These are phyloP conservation scores for Mixornis gularis DNA, from an alignment of 2,113 vertebrate genomes.

Conservation along the genomic window DNA sequence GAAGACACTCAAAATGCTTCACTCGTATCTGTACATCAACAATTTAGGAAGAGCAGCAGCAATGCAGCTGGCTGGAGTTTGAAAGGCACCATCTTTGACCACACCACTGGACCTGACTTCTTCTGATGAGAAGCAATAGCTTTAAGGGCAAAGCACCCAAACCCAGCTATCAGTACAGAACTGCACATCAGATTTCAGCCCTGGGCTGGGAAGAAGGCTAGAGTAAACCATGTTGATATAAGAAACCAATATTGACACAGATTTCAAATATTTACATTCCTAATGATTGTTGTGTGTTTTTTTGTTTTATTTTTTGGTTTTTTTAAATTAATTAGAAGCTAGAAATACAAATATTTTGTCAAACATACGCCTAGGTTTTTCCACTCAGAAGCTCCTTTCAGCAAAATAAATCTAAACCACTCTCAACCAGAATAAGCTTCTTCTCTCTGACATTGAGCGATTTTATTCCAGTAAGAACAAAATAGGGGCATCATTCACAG, in stretches of 20 bases:
- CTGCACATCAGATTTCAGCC: not conserved
- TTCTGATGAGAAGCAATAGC: not conserved
- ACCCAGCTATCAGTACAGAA: not conserved
- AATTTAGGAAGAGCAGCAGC: not conserved
- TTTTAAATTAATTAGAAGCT: not conserved
- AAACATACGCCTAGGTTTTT: not conserved
- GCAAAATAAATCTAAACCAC: not conserved
- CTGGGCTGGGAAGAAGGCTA: not conserved
- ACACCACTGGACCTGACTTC: not conserved
- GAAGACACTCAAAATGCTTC: not conserved
- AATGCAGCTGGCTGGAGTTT: not conserved
- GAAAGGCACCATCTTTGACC: not conserved
- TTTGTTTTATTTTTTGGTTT: not conserved
- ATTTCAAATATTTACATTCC: slow-evolving; percentile 30
- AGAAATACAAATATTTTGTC: slow-evolving; percentile 26
- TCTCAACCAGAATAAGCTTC: not conserved
- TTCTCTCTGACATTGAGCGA: not conserved
- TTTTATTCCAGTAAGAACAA: not conserved
- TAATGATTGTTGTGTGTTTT: not conserved
- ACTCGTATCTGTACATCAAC: not conserved
- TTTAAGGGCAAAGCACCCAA: not conserved
- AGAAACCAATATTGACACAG: slow-evolving; percentile 1
- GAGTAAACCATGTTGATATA: not conserved
- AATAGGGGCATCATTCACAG: not conserved
- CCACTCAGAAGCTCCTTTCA: not conserved